Evolutionary conservation across 2,888 invertebrate genomes (phyloP).

Genomic region (Strigamia transsilvanica): DNA sequence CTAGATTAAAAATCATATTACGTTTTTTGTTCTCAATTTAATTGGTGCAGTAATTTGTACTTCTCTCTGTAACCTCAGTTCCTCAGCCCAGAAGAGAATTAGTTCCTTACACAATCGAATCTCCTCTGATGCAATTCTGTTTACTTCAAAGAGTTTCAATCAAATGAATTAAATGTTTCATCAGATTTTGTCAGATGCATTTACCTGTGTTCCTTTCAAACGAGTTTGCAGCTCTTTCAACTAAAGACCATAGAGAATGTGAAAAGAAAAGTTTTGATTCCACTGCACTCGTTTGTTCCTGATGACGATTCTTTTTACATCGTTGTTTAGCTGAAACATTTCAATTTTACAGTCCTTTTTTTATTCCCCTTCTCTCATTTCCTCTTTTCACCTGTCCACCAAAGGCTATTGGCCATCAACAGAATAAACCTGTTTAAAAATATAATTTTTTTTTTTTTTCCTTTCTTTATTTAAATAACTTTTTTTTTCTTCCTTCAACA

Average conservation of each 20-base stretch:
- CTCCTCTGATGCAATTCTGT: background rate
- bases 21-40: background rate
- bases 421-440: background rate
- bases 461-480: background rate
- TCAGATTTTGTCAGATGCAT: background rate
- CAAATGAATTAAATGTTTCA: background rate
- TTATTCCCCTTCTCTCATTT: too few relatives aligned
- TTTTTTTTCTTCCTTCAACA: background rate
- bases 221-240: constrained; percentile 10
- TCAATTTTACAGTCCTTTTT: too few relatives aligned
- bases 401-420: background rate
- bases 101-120: constrained; percentile 10
- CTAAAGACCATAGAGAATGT: background rate
- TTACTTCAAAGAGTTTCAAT: background rate
- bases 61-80: background rate
- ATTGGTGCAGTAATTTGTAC: background rate
- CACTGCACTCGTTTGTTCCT: background rate
- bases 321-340: constrained; percentile 1
- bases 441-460: too few relatives aligned
- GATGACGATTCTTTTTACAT: constrained; percentile 25
- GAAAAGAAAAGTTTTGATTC: constrained; percentile 9
- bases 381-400: background rate
- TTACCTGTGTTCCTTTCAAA: constrained; percentile 19
- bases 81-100: constrained; percentile 12
- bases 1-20: background rate